Conservation (phyloP, 2,797 vertebrate species). For the Geotrypetes seraphini region DNA sequence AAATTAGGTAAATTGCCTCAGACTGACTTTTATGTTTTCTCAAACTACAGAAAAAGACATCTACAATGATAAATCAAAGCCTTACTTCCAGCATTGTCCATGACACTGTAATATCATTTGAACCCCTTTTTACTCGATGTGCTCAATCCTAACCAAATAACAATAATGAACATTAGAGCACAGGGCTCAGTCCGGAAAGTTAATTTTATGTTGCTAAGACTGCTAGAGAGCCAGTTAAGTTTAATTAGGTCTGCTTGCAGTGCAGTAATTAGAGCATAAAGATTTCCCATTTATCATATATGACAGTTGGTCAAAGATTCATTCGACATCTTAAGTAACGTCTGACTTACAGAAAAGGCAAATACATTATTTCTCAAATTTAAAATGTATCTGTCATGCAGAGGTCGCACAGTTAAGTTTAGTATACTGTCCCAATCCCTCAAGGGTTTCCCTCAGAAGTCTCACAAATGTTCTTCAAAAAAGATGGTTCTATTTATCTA, state of each 20-base stretch:
- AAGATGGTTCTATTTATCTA: background rate
- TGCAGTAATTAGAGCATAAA: conserved; percentile 58
- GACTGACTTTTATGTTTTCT: conserved; percentile 39
- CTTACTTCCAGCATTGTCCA: conserved; percentile 22
- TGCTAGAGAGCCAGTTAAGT: conserved; percentile 38
- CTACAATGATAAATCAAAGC: conserved; percentile 45
- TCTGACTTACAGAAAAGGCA: conserved; percentile 43
- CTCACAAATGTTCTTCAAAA: background rate
- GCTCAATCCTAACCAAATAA: conserved; percentile 49
- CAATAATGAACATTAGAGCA: conserved; percentile 41
- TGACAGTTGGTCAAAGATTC: conserved; percentile 57
- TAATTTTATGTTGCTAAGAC: conserved; percentile 54
- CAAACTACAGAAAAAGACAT: conserved; percentile 34
- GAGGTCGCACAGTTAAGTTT: background rate
- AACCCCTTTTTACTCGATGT: conserved; percentile 42
- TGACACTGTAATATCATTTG: conserved; percentile 38
- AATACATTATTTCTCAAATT: too few relatives aligned
- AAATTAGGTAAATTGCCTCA: conserved; percentile 51
- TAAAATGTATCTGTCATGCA: too few relatives aligned
- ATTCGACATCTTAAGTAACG: conserved; percentile 50
- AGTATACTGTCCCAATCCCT: background rate
- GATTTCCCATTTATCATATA: conserved; percentile 60
- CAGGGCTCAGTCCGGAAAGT: conserved; percentile 25
- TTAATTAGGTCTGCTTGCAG: conserved; percentile 57
- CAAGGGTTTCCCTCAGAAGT: too few relatives aligned